Conservation (phyloP, 2,888 invertebrate genomes). For the Liodrosophila aerea region DNA sequence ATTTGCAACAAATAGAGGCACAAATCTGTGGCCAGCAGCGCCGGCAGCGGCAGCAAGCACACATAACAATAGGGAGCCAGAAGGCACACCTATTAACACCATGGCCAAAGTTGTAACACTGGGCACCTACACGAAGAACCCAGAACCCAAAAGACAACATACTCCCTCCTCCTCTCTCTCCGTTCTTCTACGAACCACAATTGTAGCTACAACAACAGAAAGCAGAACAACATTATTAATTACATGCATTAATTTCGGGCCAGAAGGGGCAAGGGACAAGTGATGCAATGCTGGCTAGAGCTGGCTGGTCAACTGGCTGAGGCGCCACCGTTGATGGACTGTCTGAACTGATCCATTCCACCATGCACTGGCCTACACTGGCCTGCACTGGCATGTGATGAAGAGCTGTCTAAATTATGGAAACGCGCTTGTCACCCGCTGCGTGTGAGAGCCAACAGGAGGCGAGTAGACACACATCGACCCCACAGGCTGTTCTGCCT, state of each 20-base stretch:
- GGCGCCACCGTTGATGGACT: conserved; percentile 81
- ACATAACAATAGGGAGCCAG: no score
- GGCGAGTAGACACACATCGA: conserved; percentile 38
- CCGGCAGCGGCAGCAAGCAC: conserved; percentile 3
- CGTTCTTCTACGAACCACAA: conserved; percentile 58
- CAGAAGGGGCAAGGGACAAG: conserved; percentile 57
- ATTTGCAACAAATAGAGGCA: conserved; percentile 59
- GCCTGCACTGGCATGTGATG: conserved; percentile 44
- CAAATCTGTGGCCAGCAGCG: conserved; percentile 57
- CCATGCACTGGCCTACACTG: no score
- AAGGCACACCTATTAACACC: conserved; percentile 75
- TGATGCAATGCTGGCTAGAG: conserved; percentile 57
- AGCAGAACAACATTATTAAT: conserved; percentile 65
- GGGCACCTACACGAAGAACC: conserved; percentile 48
- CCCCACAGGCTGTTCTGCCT: conserved; percentile 65
- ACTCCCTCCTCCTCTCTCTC: no score
- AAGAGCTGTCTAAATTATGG: conserved; percentile 76
- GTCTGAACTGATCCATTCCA: conserved; percentile 20
- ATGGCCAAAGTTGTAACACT: conserved; percentile 35
- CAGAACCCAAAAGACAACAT: conserved; percentile 14
- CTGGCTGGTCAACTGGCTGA: conserved; percentile 39
- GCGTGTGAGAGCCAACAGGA: conserved; percentile 44
- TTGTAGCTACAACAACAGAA: conserved; percentile 31
- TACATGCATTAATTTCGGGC: conserved; percentile 74
- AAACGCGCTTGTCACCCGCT: conserved; percentile 80